phyloP scores from a whole-genome alignment of 2,113 vertebrate species.

The Gallinago media region DNA sequence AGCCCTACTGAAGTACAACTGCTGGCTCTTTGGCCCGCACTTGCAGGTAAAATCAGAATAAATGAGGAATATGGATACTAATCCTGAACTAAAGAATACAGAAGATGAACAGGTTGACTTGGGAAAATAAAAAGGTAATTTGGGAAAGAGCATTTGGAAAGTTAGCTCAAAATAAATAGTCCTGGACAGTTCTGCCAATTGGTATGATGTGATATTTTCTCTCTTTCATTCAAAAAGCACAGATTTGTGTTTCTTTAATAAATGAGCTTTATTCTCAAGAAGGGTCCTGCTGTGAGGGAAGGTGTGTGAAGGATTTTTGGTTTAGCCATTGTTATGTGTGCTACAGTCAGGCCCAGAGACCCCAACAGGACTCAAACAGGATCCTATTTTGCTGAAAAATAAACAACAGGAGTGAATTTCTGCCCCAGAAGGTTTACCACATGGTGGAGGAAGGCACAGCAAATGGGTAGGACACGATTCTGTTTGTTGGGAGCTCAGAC shows the following conservation, averaged over 20 bases:
- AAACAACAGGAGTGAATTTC: neutral
- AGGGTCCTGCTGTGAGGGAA: neutral
- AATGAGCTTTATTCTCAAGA: neutral
- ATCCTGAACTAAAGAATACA: conserved; percentile 9
- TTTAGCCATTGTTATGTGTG: neutral
- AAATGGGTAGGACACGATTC: neutral
- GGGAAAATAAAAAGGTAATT: conserved; percentile 1
- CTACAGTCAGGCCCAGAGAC: neutral
- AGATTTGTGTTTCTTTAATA: neutral
- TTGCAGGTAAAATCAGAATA: conserved; percentile 31
- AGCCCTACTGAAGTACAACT: neutral
- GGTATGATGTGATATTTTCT: neutral
- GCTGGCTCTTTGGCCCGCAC: conserved; percentile 8
- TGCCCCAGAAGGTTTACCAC: neutral
- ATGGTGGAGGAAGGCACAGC: neutral
- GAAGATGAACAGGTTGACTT: neutral
- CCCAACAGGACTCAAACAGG: neutral
- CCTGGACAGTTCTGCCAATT: neutral
- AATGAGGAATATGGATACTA: neutral
- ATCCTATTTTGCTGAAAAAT: neutral
- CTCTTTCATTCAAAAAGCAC: neutral
- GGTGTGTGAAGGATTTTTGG: neutral
- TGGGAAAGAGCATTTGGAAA: neutral
- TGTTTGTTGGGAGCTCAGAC: neutral
- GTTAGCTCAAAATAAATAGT: neutral